Evolutionary conservation across 1,140 invertebrate species (phyloP), one percentile per base, ranked within the genome.

Genomic region (Drosophila lowei): DNA sequence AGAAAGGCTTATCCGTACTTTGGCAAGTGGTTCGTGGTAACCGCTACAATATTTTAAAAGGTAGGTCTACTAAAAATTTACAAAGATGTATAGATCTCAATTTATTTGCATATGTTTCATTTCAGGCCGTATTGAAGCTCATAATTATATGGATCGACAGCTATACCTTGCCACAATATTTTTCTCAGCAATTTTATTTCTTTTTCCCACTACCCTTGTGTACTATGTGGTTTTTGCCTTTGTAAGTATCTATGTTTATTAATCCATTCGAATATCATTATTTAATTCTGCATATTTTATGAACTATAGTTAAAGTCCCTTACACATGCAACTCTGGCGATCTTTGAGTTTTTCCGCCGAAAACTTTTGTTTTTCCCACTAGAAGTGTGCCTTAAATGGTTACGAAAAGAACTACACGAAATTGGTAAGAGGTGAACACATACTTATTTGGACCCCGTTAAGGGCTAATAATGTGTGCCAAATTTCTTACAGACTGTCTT

Each of bases 281-380:
- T 48, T 38, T 1, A 42, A 47, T n/a, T 23, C 44, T 25, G 13
- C n/a, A 16, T 21, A 5, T 3, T 11, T 8, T 8, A 21, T 34
- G 28, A 18, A n/a, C 54, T 67, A 4, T 15, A 85, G 81, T 53
- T 86, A 2, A 86, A 86, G 46, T 61, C 62, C 7, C 73, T 77
- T 7, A 86, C 68, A 23, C 77, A 53, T 43, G 65, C 72, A 3
- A 81, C 67, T 11, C 83, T 77, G 41, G 67, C 53, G 34, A 56
- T 81, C 30, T 46, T 90, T 16, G 75, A 89, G 54, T 71, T 65
- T 23, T 75, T 78, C 18, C 79, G 85, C 15, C 54, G 77, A 25
- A 65, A 78, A 25, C 73, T 93, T 30, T 83, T 93, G 43, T 79
- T 91, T 25, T 66, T 93, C 48, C 92, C 92, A 21, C 92, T 93